Conservation (phyloP, 2,113 vertebrate species). For the Pedionomus torquatus region DNA sequence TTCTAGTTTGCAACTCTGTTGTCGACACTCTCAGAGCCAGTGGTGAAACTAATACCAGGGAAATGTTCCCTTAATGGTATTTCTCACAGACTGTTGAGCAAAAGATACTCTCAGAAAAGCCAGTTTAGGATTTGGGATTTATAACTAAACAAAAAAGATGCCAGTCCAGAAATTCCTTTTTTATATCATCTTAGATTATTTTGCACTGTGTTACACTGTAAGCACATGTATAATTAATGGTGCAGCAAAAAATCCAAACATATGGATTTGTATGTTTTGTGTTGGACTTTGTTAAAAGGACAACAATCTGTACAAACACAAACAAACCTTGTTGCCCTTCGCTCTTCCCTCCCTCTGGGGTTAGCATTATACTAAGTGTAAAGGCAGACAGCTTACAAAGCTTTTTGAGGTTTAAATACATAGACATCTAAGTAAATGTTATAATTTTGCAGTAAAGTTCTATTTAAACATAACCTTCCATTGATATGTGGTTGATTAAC, state of each 20-base stretch:
- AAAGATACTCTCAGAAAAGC: neutral
- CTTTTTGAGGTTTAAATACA: neutral
- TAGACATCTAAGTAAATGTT: neutral
- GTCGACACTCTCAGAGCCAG: neutral
- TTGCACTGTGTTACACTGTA: neutral
- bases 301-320: conserved; percentile 39
- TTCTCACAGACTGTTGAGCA: neutral
- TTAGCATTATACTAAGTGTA: neutral
- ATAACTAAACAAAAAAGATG: neutral
- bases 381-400: conserved; percentile 1
- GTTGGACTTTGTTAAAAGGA: conserved; percentile 46
- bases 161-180: neutral
- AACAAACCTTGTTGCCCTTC: conserved; percentile 20
- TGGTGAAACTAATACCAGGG: neutral
- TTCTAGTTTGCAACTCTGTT: neutral
- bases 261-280: conserved; percentile 55
- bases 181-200: neutral
- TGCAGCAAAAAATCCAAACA: conserved; percentile 41
- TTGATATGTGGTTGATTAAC: neutral
- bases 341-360: conserved; percentile 34
- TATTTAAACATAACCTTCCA: neutral
- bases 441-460: neutral
- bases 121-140: neutral
- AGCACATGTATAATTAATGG: conserved; percentile 26
- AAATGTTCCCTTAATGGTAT: neutral